Conservation (phyloP, 2,888 invertebrate species). For the Microplitis deprimator region DNA sequence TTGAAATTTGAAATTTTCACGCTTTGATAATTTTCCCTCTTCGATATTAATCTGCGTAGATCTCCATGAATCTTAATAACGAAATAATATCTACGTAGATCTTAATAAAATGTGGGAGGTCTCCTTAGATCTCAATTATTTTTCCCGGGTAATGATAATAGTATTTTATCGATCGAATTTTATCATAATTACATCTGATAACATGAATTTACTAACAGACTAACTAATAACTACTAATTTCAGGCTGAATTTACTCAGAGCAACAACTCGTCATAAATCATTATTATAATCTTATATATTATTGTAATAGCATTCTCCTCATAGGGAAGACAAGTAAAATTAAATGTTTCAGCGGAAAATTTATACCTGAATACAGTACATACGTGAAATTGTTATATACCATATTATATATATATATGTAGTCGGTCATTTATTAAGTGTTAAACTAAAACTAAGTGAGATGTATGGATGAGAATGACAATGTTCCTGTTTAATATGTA, state of each 20-base stretch:
- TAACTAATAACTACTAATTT: not conserved
- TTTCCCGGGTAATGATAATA: not conserved
- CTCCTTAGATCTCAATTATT: not conserved
- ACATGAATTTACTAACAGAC: not conserved
- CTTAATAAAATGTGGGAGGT: no score
- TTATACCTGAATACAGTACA: not conserved
- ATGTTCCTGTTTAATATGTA: constrained; percentile 54
- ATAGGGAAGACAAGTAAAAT: not conserved
- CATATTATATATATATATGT: not conserved
- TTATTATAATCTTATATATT: not conserved
- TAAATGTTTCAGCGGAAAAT: not conserved
- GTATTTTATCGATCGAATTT: not conserved
- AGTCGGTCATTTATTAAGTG: constrained; percentile 13
- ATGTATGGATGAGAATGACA: constrained; percentile 47
- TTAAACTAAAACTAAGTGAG: constrained; percentile 32
- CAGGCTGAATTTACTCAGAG: not conserved
- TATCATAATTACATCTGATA: not conserved
- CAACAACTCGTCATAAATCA: not conserved
- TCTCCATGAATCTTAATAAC: no score
- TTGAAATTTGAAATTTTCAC: no score
- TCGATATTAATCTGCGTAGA: no score
- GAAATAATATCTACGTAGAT: no score
- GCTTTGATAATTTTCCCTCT: no score
- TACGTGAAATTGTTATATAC: not conserved
- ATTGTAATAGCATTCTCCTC: not conserved